Percentiles rank a stretch among this genome's conserved stretches.
phyloP scores from a whole-genome alignment of 2,797 vertebrate genomes.

The Urosaurus nigricauda region DNA sequence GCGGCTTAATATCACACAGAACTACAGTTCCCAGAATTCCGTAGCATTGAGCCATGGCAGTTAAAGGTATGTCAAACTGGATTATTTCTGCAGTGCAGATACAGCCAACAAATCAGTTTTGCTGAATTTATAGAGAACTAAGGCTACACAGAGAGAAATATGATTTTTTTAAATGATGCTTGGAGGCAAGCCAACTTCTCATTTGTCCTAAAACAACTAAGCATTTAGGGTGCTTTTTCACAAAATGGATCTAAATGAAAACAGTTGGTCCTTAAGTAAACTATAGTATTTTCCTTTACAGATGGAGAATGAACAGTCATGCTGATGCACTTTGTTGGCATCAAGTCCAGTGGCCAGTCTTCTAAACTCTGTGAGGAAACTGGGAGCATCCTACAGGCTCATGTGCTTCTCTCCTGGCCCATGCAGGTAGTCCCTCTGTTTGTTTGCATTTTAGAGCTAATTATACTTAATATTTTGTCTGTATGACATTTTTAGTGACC shows the following conservation, averaged over 20 bases:
- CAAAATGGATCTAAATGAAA: neutral
- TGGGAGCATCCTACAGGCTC: neutral
- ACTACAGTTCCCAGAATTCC: too few relatives aligned
- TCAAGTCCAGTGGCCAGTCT: neutral
- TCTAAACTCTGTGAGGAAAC: neutral
- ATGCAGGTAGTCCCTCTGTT: neutral
- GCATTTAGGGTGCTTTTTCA: neutral
- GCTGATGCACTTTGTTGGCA: neutral
- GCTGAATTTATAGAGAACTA: neutral
- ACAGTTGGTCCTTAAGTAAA: too few relatives aligned
- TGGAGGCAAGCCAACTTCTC: neutral
- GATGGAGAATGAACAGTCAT: neutral
- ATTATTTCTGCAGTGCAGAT: too few relatives aligned
- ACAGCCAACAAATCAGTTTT: neutral
- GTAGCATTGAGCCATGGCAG: too few relatives aligned
- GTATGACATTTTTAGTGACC: neutral
- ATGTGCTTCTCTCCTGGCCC: neutral
- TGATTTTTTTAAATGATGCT: neutral
- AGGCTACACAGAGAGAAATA: accelerated
- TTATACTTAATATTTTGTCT: neutral
- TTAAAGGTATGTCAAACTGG: too few relatives aligned
- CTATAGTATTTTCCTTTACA: neutral
- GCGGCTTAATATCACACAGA: too few relatives aligned
- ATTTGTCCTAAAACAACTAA: neutral
- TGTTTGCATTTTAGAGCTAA: neutral